Percentiles rank a stretch among this genome's conserved stretches.
These are phyloP conservation scores for Pyrrhosoma nymphula DNA, from an alignment of 2,888 invertebrate species.

Conservation along the genomic window DNA sequence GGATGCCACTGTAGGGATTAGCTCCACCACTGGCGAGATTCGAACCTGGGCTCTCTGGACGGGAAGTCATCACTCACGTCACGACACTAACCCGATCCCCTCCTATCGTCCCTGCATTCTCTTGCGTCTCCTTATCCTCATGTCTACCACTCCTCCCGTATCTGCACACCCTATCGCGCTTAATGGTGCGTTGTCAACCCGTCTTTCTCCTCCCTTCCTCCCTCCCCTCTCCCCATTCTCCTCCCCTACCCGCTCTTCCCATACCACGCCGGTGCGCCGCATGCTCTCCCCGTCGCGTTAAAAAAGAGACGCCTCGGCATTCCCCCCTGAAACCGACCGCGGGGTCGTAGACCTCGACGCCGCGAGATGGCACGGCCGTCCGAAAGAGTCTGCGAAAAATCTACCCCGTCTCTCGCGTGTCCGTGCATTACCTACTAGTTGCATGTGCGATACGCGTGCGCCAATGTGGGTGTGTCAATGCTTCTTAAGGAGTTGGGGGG, in stretches of 20 bases:
- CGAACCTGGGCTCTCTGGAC: no score
- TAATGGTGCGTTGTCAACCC: not conserved
- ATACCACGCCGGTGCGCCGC: not conserved
- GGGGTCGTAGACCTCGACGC: constrained; percentile 60
- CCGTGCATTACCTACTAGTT: not conserved
- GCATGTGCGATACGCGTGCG: not conserved
- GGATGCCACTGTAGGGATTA: no score
- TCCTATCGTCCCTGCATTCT: no score
- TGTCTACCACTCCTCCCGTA: not conserved
- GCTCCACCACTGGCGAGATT: no score
- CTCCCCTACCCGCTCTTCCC: not conserved
- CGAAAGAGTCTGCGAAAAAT: constrained; percentile 36
- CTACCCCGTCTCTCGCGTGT: not conserved
- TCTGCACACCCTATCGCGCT: not conserved
- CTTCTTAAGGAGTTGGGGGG: not conserved
- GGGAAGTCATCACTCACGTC: no score
- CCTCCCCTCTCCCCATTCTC: not conserved
- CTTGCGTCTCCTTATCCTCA: no score
- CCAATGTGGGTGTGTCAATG: not conserved
- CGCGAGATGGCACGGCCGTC: constrained; percentile 58
- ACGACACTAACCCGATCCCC: no score
- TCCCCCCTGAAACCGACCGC: not conserved
- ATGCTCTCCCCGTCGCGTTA: not conserved
- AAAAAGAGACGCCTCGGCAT: constrained; percentile 29
- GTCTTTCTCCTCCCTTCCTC: not conserved